Percentiles rank a stretch among this genome's conserved stretches.
Conservation (phyloP, 2,888 invertebrate genomes). For the Hyles lineata region DNA sequence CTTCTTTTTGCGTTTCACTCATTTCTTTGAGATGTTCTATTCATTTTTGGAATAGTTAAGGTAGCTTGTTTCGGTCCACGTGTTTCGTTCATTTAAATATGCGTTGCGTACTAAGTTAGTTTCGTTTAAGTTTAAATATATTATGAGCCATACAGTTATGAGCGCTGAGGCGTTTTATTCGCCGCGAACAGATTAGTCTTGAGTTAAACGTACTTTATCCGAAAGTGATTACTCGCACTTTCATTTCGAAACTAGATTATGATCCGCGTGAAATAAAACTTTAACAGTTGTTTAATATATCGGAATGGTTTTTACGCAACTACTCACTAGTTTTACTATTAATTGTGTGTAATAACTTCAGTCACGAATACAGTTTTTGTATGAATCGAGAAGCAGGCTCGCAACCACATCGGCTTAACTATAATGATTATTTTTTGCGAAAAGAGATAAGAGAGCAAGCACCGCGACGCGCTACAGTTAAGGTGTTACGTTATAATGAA, state of each 20-base stretch:
- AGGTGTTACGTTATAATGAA: slow-evolving; percentile 58
- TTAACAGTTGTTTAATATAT: slow-evolving; percentile 3
- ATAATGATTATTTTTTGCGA: slow-evolving; percentile 30
- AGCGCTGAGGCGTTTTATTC: not conserved
- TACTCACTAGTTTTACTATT: not conserved
- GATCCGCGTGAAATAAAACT: slow-evolving; percentile 1
- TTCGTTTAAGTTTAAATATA: not conserved
- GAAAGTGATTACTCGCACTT: slow-evolving; percentile 10
- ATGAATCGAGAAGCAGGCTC: slow-evolving; percentile 6
- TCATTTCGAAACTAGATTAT: slow-evolving; percentile 6
- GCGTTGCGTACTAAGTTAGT: not conserved
- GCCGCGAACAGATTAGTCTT: not conserved
- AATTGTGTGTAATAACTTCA: not conserved
- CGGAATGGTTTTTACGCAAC: not conserved
- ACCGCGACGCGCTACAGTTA: slow-evolving; percentile 74
- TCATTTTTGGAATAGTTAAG: slow-evolving; percentile 15
- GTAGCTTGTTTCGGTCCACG: slow-evolving; percentile 11
- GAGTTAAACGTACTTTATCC: not conserved
- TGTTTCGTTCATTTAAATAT: not conserved
- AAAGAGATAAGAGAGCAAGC: slow-evolving; percentile 46
- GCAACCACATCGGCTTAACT: slow-evolving; percentile 16
- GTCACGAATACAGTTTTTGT: slow-evolving; percentile 15
- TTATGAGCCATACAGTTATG: not conserved
- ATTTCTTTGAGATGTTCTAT: slow-evolving; percentile 11
- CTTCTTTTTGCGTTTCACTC: slow-evolving; percentile 10